phyloP scores from a whole-genome alignment of 2,113 vertebrate genomes.

The Dolichotis patagonum region DNA sequence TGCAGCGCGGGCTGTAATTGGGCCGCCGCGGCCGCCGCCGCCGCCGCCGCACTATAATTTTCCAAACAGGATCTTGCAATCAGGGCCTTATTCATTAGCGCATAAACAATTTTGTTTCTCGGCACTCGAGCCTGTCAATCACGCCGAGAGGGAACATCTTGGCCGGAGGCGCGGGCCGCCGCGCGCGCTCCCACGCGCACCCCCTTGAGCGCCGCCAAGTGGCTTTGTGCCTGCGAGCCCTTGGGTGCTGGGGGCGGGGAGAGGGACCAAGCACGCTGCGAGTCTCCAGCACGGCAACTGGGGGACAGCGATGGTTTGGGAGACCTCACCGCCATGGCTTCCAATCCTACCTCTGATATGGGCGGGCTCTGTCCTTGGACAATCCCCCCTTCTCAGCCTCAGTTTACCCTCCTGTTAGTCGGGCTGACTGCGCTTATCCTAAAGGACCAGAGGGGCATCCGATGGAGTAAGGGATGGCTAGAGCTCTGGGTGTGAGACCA shows the following conservation, averaged over 20 bases:
- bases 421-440: background rate
- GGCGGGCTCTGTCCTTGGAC: background rate
- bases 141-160: conserved; percentile 92
- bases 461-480: background rate
- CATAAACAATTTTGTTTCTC: conserved; percentile 99
- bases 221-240: conserved; percentile 68
- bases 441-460: background rate
- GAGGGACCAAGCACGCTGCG: background rate
- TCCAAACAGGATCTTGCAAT: conserved; percentile 99
- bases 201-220: conserved; percentile 71
- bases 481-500: background rate
- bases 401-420: background rate
- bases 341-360: background rate
- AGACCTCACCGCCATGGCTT: fast-evolving
- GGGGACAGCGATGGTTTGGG: background rate
- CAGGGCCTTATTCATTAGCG: conserved; percentile 99
- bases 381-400: background rate
- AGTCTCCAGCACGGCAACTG: background rate
- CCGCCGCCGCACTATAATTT: conserved; percentile 98
- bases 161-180: conserved; percentile 84
- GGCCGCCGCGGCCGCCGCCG: conserved; percentile 90
- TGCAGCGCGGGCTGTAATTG: conserved; percentile 99
- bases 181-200: conserved; percentile 71
- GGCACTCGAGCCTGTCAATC: conserved; percentile 99
- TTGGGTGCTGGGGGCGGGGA: conserved; percentile 8